These are phyloP conservation scores for Albula goreensis DNA, from an alignment of 2,113 vertebrate species.

Conservation along the genomic window DNA sequence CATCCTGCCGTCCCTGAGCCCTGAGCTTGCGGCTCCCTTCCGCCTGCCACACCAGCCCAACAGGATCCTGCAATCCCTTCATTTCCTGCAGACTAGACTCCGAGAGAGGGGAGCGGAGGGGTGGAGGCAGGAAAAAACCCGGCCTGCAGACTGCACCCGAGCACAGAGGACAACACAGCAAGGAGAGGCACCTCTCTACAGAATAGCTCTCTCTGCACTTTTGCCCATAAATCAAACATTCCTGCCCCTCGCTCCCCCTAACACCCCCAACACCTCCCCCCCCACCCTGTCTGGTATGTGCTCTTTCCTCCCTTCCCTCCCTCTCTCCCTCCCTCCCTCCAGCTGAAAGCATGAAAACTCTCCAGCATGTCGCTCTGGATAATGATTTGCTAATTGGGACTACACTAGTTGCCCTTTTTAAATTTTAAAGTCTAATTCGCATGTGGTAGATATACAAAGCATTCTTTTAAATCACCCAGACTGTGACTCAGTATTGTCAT, in stretches of 20 bases:
- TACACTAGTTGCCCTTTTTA: not conserved
- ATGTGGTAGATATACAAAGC: too few species aligned
- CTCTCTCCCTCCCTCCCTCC: not conserved
- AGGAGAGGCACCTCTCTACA: conserved; percentile 1
- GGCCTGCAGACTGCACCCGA: conserved; percentile 12
- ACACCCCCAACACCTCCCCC: conserved; percentile 1
- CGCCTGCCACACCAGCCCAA: not conserved
- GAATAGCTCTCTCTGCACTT: not conserved
- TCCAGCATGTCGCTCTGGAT: not conserved
- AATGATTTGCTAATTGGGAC: not conserved
- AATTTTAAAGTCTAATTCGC: not conserved
- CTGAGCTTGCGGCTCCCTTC: not conserved
- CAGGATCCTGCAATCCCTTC: conserved; percentile 31
- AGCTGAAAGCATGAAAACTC: not conserved
- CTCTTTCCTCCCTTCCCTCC: not conserved
- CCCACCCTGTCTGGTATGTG: conserved; percentile 5
- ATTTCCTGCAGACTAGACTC: conserved; percentile 35
- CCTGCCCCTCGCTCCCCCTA: not conserved
- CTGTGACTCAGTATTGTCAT: not conserved
- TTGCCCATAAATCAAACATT: not conserved
- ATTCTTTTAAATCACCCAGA: not conserved
- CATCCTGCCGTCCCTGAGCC: conserved; percentile 28
- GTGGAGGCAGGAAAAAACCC: not conserved
- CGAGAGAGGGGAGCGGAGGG: not conserved
- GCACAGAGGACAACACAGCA: not conserved